Conservation (phyloP, 2,113 vertebrate genomes). For the Sylvietta virens region DNA sequence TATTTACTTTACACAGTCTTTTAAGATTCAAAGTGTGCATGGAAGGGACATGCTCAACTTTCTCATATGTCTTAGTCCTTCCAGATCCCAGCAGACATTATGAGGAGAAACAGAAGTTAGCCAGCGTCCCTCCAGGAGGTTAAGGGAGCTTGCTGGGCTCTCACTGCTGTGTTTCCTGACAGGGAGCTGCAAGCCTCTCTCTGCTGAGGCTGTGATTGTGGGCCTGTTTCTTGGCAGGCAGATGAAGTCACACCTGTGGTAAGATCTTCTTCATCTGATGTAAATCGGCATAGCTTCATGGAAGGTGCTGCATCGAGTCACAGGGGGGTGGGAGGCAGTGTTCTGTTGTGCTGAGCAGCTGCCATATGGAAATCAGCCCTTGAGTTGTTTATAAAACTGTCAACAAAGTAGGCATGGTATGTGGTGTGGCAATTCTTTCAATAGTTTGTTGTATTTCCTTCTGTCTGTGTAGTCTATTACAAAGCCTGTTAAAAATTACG, state of each 20-base stretch:
- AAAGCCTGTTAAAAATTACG: background rate
- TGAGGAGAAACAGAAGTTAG: background rate
- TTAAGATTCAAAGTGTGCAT: background rate
- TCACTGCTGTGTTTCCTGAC: background rate
- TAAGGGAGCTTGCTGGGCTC: background rate
- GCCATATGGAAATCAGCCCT: background rate
- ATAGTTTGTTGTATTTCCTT: background rate
- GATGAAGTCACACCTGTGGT: accelerated
- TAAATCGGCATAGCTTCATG: accelerated
- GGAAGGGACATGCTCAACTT: background rate
- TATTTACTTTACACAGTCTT: background rate
- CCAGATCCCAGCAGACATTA: background rate
- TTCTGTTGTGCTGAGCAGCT: background rate
- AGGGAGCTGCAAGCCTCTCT: background rate
- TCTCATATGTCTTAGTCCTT: background rate
- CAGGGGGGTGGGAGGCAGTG: background rate
- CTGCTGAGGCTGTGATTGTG: accelerated
- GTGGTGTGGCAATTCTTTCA: background rate
- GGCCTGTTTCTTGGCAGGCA: background rate
- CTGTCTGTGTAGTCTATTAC: background rate
- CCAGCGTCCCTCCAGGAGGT: background rate
- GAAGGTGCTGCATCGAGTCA: background rate
- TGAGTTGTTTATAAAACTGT: background rate
- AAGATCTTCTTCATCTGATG: background rate
- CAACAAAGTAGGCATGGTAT: background rate